A percentile compares a stretch with the other conserved stretches of the same genome.
These are phyloP conservation scores for Papilio demoleus DNA, from an alignment of 2,888 invertebrate genomes.

Conservation along the genomic window DNA sequence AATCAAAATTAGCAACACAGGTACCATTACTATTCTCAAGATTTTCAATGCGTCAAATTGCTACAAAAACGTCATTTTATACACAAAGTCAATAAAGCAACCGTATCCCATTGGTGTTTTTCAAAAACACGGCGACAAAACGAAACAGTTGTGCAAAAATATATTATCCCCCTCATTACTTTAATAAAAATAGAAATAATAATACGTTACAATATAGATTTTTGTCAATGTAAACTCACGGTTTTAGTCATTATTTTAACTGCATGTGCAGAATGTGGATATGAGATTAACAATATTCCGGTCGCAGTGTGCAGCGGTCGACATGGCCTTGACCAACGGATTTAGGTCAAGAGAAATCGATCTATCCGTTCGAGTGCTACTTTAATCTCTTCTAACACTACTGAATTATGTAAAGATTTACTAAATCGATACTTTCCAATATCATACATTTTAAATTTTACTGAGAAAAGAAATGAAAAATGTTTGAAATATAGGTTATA, in stretches of 20 bases:
- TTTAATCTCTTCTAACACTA: conserved; percentile 45
- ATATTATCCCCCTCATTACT: not conserved
- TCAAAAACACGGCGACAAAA: too few relatives aligned
- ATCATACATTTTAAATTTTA: not conserved
- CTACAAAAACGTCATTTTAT: too few relatives aligned
- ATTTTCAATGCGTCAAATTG: too few relatives aligned
- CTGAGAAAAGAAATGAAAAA: not conserved
- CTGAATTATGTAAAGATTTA: conserved; percentile 46
- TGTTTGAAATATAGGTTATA: not conserved
- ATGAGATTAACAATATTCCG: conserved; percentile 55
- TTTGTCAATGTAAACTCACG: not conserved
- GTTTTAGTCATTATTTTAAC: not conserved
- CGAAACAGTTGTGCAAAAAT: too few relatives aligned
- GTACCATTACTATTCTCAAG: too few relatives aligned
- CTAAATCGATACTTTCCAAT: not conserved
- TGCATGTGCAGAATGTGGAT: conserved; percentile 9
- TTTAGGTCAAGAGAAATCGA: conserved; percentile 79
- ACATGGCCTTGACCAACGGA: conserved; percentile 75
- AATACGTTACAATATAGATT: not conserved
- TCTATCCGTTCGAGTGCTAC: conserved; percentile 55
- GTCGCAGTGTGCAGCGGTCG: conserved; percentile 49
- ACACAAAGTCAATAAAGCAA: too few relatives aligned
- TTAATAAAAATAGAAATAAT: not conserved
- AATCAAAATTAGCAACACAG: too few relatives aligned
- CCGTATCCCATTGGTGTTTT: too few relatives aligned